Evolutionary conservation across 2,797 vertebrate genomes (phyloP).

Genomic region (Trachurus trachurus): DNA sequence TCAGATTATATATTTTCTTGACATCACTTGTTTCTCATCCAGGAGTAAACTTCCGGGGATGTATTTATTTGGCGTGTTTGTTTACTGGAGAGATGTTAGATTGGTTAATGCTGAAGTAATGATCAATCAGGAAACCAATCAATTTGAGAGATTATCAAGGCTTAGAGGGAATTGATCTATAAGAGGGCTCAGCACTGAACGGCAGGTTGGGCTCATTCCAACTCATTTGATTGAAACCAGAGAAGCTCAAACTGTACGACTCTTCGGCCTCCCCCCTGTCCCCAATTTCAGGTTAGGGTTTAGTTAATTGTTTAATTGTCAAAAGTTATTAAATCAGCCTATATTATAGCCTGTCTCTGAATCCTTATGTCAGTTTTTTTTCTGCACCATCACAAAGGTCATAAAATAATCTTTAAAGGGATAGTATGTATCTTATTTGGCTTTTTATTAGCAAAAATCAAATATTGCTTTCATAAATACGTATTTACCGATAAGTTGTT

Average conservation of each 20-base stretch:
- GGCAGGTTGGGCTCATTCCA: conserved; percentile 58
- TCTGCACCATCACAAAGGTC: not conserved
- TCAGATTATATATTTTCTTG: conserved; percentile 70
- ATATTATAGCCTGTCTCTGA: not conserved
- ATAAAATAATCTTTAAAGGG: conserved; percentile 25
- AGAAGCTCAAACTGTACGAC: conserved; percentile 42
- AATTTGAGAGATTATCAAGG: conserved; percentile 74
- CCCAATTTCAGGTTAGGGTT: too few relatives aligned
- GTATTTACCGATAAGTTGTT: too few relatives aligned
- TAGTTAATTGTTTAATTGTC: conserved; percentile 10
- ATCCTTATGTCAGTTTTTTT: conserved; percentile 6
- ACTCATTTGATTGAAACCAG: conserved; percentile 73
- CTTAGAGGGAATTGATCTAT: conserved; percentile 76
- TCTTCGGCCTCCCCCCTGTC: conserved; percentile 22
- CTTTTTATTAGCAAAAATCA: too few relatives aligned
- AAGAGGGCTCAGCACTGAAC: conserved; percentile 50
- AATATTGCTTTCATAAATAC: too few relatives aligned
- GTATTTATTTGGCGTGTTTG: conserved; percentile 67
- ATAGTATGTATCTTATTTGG: too few relatives aligned
- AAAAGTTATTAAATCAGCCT: not conserved
- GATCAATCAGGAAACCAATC: conserved; percentile 75
- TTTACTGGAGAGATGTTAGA: conserved; percentile 72
- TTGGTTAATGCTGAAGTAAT: conserved; percentile 69
- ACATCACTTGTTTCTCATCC: conserved; percentile 46
- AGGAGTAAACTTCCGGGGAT: conserved; percentile 49